Percentiles rank a stretch among this genome's conserved stretches.
phyloP scores from a whole-genome alignment of 2,113 vertebrate genomes.

The Campylomormyrus numenius region DNA sequence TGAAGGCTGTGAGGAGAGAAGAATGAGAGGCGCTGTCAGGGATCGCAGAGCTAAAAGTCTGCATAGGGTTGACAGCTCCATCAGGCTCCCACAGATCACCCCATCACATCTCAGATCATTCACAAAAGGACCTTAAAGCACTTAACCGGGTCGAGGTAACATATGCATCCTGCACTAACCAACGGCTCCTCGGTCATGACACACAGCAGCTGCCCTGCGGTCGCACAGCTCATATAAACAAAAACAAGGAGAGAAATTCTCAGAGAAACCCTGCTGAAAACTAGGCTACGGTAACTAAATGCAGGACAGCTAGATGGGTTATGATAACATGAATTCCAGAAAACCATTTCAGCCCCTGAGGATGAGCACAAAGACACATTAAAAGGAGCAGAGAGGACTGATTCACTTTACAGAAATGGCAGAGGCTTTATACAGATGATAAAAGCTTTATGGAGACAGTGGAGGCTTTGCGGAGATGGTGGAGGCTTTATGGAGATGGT shows the following conservation, averaged over 20 bases:
- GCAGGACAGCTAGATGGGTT: not conserved
- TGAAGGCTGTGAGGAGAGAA: not conserved
- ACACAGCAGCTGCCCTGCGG: not conserved
- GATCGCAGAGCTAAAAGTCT: not conserved
- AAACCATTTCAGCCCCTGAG: not conserved
- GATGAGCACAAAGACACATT: not conserved
- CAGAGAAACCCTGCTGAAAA: not conserved
- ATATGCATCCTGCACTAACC: not conserved
- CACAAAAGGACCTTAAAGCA: not conserved
- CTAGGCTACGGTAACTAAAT: not conserved
- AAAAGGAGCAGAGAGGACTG: not conserved
- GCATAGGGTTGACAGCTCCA: not conserved
- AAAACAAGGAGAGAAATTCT: not conserved
- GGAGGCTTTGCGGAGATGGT: not conserved
- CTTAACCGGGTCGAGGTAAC: not conserved
- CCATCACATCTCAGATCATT: not conserved
- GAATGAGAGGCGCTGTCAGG: not conserved
- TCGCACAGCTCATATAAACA: not conserved
- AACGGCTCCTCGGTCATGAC: not conserved
- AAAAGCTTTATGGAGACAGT: not conserved
- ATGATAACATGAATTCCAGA: not conserved
- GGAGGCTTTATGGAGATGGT: not conserved
- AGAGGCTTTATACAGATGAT: not conserved
- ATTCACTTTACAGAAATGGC: not conserved
- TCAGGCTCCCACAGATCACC: not conserved